Conservation (phyloP, 2,888 invertebrate genomes). For the Cantharis lateralis region DNA sequence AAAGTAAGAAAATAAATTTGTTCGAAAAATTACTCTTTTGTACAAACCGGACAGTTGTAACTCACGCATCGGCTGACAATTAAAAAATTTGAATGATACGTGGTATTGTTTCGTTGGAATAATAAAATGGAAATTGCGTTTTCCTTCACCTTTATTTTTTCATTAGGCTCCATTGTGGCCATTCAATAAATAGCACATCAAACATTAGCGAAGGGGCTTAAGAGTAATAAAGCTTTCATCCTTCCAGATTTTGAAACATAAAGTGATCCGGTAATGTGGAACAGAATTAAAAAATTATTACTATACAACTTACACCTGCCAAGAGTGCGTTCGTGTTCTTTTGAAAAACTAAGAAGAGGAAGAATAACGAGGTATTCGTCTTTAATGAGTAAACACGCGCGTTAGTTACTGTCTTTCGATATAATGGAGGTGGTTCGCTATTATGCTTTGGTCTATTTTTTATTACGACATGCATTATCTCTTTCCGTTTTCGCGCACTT, state of each 20-base stretch:
- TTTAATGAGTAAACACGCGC: background rate
- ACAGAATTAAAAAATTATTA: background rate
- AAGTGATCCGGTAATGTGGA: background rate
- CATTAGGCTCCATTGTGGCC: background rate
- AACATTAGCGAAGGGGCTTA: background rate
- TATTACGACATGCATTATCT: background rate
- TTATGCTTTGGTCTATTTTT: background rate
- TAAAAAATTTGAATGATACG: background rate
- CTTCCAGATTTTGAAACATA: background rate
- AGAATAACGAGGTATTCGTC: background rate
- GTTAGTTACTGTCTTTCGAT: background rate
- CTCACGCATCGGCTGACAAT: background rate
- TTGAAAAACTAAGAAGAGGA: background rate
- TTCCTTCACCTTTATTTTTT: background rate
- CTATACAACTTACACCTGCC: background rate
- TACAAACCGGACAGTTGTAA: background rate
- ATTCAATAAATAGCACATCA: background rate
- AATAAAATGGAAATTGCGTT: background rate
- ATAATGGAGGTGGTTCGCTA: background rate
- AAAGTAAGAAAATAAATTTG: too few species aligned
- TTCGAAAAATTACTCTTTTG: too few species aligned
- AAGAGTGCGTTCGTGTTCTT: background rate
- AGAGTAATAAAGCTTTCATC: background rate
- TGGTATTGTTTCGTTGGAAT: background rate
- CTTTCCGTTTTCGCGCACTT: background rate